Percentiles rank a stretch among this genome's conserved stretches.
Evolutionary conservation across 2,797 vertebrate genomes (phyloP).

Genomic region (Odontamblyopus rebecca): DNA sequence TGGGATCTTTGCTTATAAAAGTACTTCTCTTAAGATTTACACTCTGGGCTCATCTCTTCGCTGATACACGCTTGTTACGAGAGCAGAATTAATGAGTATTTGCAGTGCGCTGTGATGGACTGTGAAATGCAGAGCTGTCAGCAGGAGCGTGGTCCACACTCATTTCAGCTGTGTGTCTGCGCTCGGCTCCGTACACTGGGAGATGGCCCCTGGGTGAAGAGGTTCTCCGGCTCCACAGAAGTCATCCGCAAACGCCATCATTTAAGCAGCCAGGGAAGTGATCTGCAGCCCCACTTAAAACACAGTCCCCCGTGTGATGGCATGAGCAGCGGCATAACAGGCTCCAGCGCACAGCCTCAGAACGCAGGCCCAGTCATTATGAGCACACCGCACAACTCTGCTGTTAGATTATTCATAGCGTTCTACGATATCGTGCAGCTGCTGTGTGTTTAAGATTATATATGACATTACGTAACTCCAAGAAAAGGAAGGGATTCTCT

Average conservation of each 20-base stretch:
- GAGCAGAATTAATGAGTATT: slow-evolving; percentile 81
- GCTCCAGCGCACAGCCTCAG: slow-evolving; percentile 18
- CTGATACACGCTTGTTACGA: slow-evolving; percentile 81
- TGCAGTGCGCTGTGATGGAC: slow-evolving; percentile 44
- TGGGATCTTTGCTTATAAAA: too few relatives aligned
- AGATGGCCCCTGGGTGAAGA: slow-evolving; percentile 50
- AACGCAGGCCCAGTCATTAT: slow-evolving; percentile 7
- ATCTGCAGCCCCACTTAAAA: slow-evolving; percentile 50
- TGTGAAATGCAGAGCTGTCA: slow-evolving; percentile 70
- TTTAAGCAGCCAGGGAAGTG: slow-evolving; percentile 39
- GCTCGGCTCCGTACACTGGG: slow-evolving; percentile 20
- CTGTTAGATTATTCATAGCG: background rate
- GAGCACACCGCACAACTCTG: background rate
- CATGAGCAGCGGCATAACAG: slow-evolving; percentile 24
- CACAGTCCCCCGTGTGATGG: slow-evolving; percentile 44
- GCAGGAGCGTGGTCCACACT: slow-evolving; percentile 52
- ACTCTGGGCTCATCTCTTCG: slow-evolving; percentile 76
- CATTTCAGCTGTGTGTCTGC: slow-evolving; percentile 49
- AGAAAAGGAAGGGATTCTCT: too few relatives aligned
- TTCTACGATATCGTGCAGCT: background rate
- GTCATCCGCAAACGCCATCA: slow-evolving; percentile 48
- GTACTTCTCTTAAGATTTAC: too few relatives aligned
- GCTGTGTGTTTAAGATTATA: background rate
- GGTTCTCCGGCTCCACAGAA: slow-evolving; percentile 45
- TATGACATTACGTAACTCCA: background rate